Base-by-base conservation (phyloP, 2,113 vertebrate species). In the Lates calcarifer region DNA sequence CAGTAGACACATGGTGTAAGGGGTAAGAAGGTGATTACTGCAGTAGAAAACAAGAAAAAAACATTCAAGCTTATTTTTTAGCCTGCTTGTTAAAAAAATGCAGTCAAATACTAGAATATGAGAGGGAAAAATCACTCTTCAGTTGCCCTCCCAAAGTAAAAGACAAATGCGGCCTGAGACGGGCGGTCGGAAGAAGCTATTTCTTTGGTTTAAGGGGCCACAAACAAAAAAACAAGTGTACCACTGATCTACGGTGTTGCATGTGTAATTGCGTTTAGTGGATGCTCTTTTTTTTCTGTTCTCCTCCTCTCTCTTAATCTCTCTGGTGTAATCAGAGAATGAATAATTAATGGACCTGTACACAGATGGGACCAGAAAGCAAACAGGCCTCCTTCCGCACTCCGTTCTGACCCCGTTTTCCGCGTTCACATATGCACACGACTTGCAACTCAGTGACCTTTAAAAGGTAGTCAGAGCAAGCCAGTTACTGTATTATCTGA, bases 291-390 rank as follows among this genome's bases (percentile, higher is more conserved):
- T 58, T 78, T 65, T 85, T 18, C 49, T n/a, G 49, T 18, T 55
- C 33, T 49, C 14, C 28, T 64, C 26, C 45, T 60, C 39, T 62
- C 8, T 20, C 63, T 4, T 68, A 53, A 65, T 84, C 49, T 83
- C 67, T 87, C 70, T 78, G 39, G 37, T 70, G 81, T 83, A 79
- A 89, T 74, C 78, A 77, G 47, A 39, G 11, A 53, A 89, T 93
- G n/a, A 88, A 93, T 91, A 81, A 91, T 88, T 90, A 49, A 93
- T 87, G 70, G 62, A 56, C 67, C 56, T 86, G 86, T 86, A 83
- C 77, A 77, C 74, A 88, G 77, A 80, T 63, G 24, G 55, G 39
- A 81, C 39, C 64, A 74, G 74, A 69, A 29, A 79, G 70, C 56
- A 64, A 77, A 79, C 63, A 41, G 72, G 33, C 53, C 13, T 22